These are phyloP conservation scores for Drosophila ezoana DNA, from an alignment of 2,888 invertebrate genomes.

Conservation along the genomic window DNA sequence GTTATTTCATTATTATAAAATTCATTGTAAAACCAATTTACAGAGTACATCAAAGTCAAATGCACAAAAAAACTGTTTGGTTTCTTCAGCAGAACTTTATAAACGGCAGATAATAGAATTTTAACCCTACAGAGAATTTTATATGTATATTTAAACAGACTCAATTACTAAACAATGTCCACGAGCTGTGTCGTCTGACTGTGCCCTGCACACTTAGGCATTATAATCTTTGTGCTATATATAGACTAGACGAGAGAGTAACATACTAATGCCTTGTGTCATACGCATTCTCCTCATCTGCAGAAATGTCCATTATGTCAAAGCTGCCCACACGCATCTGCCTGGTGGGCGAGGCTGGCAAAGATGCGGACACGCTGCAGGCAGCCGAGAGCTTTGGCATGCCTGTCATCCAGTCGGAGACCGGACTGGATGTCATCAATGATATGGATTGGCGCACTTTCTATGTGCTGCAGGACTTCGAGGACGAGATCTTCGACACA, in stretches of 20 bases:
- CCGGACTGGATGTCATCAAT: slow-evolving; percentile 87
- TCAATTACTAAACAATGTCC: background rate
- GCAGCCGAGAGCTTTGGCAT: slow-evolving; percentile 88
- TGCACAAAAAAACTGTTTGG: no score
- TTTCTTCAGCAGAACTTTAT: background rate
- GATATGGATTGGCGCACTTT: slow-evolving; percentile 88
- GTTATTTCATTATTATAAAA: no score
- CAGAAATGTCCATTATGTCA: slow-evolving; percentile 82
- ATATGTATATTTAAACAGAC: no score
- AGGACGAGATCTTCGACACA: slow-evolving; percentile 88
- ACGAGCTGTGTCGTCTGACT: slow-evolving; percentile 7
- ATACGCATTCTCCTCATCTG: slow-evolving; percentile 8
- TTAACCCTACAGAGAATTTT: no score
- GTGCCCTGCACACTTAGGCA: slow-evolving; percentile 31
- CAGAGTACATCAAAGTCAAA: background rate
- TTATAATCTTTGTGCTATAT: slow-evolving; percentile 48
- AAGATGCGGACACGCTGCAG: slow-evolving; percentile 86
- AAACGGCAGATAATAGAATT: background rate
- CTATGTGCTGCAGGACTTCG: slow-evolving; percentile 90
- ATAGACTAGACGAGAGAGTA: slow-evolving; percentile 9
- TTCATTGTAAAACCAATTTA: background rate
- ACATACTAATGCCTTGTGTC: slow-evolving; percentile 35
- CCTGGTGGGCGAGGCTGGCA: slow-evolving; percentile 87
- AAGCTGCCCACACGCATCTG: slow-evolving; percentile 86
- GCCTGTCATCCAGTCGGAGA: slow-evolving; percentile 88